These are phyloP conservation scores for Corythornis cristatus DNA, from an alignment of 2,113 vertebrate genomes.

Conservation along the genomic window DNA sequence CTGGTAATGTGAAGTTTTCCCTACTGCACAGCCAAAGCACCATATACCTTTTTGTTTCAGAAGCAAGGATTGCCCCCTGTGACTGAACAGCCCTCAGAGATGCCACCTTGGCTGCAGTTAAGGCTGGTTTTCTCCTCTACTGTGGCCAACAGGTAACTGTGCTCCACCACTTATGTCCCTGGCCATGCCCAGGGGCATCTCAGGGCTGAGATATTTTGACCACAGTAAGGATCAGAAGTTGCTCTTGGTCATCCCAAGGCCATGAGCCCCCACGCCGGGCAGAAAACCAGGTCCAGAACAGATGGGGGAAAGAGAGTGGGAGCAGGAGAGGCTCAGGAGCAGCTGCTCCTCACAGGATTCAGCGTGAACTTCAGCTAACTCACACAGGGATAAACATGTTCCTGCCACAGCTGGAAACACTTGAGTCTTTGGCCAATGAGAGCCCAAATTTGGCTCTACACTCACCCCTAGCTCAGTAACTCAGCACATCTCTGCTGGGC, in stretches of 20 bases:
- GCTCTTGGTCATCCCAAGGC: neutral
- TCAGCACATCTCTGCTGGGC: neutral
- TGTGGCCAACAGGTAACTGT: neutral
- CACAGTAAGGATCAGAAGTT: neutral
- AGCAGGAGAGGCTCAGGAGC: neutral
- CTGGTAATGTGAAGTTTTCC: neutral
- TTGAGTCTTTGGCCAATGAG: neutral
- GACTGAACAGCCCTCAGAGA: neutral
- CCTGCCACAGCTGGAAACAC: neutral
- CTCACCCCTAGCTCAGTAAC: neutral
- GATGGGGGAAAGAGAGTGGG: neutral
- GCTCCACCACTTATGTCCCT: rapidly evolving
- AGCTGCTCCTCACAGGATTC: neutral
- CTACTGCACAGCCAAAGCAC: neutral
- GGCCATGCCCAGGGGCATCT: rapidly evolving
- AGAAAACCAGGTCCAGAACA: neutral
- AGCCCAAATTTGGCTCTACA: neutral
- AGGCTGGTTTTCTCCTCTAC: neutral
- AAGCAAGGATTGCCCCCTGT: neutral
- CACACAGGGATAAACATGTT: neutral
- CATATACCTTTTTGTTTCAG: neutral
- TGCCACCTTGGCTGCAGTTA: neutral
- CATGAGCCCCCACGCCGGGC: rapidly evolving
- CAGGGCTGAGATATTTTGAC: neutral
- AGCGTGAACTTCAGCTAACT: neutral